These are phyloP conservation scores for Indri indri DNA, from an alignment of 2,113 vertebrate species.

Conservation along the genomic window DNA sequence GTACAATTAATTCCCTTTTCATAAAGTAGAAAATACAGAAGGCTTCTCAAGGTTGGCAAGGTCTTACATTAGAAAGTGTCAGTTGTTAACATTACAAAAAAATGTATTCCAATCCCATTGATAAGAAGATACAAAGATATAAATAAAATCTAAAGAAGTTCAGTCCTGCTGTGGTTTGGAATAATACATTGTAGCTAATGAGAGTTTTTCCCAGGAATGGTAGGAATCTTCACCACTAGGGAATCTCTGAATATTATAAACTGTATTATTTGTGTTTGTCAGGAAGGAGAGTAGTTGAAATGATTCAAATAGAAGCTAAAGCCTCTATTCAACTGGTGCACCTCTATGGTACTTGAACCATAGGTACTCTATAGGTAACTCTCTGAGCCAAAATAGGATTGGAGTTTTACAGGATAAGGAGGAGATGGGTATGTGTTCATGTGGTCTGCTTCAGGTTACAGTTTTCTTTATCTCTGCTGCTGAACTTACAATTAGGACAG, in stretches of 20 bases:
- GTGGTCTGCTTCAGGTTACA: too few species aligned
- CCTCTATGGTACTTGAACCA: background rate
- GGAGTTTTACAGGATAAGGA: background rate
- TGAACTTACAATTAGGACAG: background rate
- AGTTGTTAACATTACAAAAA: background rate
- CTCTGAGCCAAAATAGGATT: background rate
- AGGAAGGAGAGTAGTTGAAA: background rate
- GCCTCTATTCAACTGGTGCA: background rate
- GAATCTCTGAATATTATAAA: background rate
- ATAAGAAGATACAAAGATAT: background rate
- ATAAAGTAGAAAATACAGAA: background rate
- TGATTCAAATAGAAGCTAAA: background rate
- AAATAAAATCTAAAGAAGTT: background rate
- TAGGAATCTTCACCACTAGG: background rate
- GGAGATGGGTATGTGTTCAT: fast-evolving
- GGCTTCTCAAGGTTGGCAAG: background rate
- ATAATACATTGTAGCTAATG: background rate
- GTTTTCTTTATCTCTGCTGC: background rate
- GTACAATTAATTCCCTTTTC: background rate
- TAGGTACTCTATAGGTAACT: background rate
- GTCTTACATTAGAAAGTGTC: background rate
- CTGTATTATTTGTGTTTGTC: background rate
- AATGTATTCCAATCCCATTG: background rate
- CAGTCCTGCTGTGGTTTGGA: background rate
- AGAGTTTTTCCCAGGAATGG: background rate